phyloP scores from a whole-genome alignment of 2,888 invertebrate genomes.

The Serripes groenlandicus region DNA sequence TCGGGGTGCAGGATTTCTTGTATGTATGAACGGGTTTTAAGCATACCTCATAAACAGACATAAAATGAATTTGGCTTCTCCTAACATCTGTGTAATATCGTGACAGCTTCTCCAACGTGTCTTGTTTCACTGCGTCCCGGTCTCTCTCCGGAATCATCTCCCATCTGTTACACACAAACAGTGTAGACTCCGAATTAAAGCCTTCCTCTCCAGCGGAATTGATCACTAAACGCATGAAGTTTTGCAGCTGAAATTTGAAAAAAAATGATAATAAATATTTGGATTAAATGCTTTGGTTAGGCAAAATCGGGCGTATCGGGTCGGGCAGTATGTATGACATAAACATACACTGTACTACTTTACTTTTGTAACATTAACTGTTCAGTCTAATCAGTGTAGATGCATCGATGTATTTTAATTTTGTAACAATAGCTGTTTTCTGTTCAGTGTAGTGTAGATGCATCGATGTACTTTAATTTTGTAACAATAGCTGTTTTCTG shows the following conservation, averaged over 20 bases:
- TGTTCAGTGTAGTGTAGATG: too few species aligned
- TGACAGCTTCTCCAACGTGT: slow-evolving; percentile 69
- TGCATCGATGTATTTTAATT: too few species aligned
- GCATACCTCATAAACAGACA: slow-evolving; percentile 73
- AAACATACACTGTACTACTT: too few species aligned
- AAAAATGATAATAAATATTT: neutral
- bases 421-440: too few species aligned
- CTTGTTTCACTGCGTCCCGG: slow-evolving; percentile 70
- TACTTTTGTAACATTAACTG: too few species aligned
- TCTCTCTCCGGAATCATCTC: slow-evolving; percentile 75
- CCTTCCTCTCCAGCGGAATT: slow-evolving; percentile 72
- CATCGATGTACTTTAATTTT: too few species aligned
- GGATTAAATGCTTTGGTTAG: neutral
- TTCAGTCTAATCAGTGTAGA: too few species aligned
- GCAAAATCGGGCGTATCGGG: neutral
- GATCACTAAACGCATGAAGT: slow-evolving; percentile 72
- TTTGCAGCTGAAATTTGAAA: slow-evolving; percentile 69
- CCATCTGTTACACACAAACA: slow-evolving; percentile 83
- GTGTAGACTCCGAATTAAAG: slow-evolving; percentile 79
- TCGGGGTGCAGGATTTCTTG: too few species aligned
- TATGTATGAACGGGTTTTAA: too few species aligned
- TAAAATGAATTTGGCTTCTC: slow-evolving; percentile 74
- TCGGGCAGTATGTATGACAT: too few species aligned
- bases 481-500: too few species aligned
- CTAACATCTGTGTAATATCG: slow-evolving; percentile 73